Percentiles rank a stretch among this genome's conserved stretches.
Conservation (phyloP, 2,113 vertebrate genomes). For the Eclectus roratus region DNA sequence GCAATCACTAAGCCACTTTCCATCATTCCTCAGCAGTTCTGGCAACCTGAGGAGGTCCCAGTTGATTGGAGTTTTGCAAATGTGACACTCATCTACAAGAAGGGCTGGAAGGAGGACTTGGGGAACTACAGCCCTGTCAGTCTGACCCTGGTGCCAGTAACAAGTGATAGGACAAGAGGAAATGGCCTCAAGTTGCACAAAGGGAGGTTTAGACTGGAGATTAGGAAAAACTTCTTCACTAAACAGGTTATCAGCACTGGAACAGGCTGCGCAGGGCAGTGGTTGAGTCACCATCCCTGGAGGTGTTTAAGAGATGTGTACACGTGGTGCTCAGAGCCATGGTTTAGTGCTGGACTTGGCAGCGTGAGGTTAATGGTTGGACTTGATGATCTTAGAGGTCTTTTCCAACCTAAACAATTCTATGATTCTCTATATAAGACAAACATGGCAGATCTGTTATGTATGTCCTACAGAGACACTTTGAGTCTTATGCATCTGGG, state of each 20-base stretch:
- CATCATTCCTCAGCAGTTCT: background rate
- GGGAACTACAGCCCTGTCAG: background rate
- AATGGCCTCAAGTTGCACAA: background rate
- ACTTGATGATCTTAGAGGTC: background rate
- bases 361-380: background rate
- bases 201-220: background rate
- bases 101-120: background rate
- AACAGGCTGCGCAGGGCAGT: background rate
- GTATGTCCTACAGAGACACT: background rate
- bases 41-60: background rate
- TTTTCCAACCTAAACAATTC: background rate
- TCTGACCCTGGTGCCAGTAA: background rate
- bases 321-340: background rate
- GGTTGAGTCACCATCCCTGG: background rate
- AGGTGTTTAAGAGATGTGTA: fast-evolving
- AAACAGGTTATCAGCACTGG: background rate
- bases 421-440: background rate
- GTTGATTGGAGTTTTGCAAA: background rate
- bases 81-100: background rate
- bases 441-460: background rate
- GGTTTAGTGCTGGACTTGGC: background rate
- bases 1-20: background rate
- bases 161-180: background rate
- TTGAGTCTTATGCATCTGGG: background rate
- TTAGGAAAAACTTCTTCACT: background rate